These are phyloP conservation scores for Tenthredo scrophulariae DNA, from an alignment of 2,888 invertebrate genomes.

Conservation along the genomic window DNA sequence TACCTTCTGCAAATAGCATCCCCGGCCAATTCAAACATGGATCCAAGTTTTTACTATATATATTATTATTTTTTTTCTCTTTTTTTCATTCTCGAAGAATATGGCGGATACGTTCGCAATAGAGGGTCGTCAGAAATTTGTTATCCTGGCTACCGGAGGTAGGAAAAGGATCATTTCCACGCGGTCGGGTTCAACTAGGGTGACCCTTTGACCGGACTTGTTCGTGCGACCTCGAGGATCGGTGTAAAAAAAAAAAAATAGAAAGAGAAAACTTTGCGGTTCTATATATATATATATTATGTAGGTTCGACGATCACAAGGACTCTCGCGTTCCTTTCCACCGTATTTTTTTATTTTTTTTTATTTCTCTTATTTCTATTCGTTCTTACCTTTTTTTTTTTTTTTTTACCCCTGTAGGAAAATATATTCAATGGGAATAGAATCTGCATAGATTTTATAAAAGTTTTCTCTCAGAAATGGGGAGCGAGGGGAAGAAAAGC, in stretches of 20 bases:
- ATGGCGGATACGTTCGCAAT: slow-evolving; percentile 18
- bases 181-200: slow-evolving; percentile 16
- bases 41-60: neutral
- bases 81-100: neutral
- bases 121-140: slow-evolving; percentile 23
- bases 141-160: slow-evolving; percentile 29
- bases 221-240: slow-evolving; percentile 35
- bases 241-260: slow-evolving; percentile 21
- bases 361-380: neutral
- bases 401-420: neutral
- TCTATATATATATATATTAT: neutral
- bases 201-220: slow-evolving; percentile 40
- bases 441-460: slow-evolving; percentile 65
- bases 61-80: neutral
- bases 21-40: neutral
- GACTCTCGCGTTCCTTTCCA: neutral
- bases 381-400: neutral
- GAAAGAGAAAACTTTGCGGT: slow-evolving; percentile 29
- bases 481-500: slow-evolving; percentile 12
- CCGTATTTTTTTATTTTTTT: neutral
- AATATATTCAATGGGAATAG: slow-evolving; percentile 59
- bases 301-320: neutral
- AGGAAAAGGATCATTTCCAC: slow-evolving; percentile 30
- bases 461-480: slow-evolving; percentile 2
- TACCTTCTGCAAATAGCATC: too few species aligned